Percentiles rank a stretch among this genome's conserved stretches.
These are phyloP conservation scores for Bilobella aurantiaca DNA, from an alignment of 1,140 invertebrate genomes.

Conservation along the genomic window DNA sequence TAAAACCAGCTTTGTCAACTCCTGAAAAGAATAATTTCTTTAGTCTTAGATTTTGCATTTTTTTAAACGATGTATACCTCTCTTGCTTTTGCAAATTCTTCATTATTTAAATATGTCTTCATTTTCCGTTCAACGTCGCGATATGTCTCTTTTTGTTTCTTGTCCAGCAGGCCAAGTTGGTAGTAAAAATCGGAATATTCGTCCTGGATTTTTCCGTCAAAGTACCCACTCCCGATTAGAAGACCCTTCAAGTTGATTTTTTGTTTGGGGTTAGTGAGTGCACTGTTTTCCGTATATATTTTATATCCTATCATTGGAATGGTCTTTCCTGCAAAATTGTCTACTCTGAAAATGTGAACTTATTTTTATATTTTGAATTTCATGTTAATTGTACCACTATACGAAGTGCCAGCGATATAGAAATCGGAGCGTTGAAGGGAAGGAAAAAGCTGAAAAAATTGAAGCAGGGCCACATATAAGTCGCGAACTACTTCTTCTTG, in stretches of 20 bases:
- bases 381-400: no score
- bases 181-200: neutral
- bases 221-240: constrained; percentile 1
- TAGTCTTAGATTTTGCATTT: neutral
- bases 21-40: neutral
- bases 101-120: neutral
- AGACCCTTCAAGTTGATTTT: constrained; percentile 5
- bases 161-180: constrained; percentile 1
- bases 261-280: neutral
- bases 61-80: neutral
- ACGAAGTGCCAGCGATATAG: constrained; percentile 45
- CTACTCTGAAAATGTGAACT: no score
- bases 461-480: constrained; percentile 24
- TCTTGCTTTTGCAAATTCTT: neutral
- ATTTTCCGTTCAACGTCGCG: neutral
- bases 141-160: neutral
- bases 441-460: constrained; percentile 35
- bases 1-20: neutral
- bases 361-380: no score
- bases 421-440: constrained; percentile 35
- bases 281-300: constrained; percentile 2
- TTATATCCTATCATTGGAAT: constrained; percentile 1
- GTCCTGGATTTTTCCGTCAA: neutral
- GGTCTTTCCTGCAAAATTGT: neutral
- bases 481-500: constrained; percentile 24